Base-by-base conservation (phyloP, 2,888 invertebrate genomes). In the Xylocampa areola region DNA sequence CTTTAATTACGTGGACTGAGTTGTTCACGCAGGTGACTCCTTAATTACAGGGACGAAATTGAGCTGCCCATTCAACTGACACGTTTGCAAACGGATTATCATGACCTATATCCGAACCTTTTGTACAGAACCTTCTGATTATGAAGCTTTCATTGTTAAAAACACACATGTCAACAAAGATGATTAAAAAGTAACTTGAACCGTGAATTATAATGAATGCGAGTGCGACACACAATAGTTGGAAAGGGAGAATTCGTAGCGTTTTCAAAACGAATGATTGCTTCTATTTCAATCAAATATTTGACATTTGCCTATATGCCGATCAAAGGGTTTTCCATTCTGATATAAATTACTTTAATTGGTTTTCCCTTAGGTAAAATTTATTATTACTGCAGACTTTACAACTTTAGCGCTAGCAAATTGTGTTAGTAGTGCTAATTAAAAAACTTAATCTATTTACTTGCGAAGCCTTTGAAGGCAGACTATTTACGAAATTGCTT, bases 21-120 rank as follows among this genome's bases (percentile, higher is more conserved):
- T 87, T 90, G 92, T 92, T 90, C 91, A 90, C 90, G 89, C 93
- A 93, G 93, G 92, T 93, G 92, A 90, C 92, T 92, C 91, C 90
- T 92, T 92, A 91, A 93, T 93, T 91, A 92, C 86, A 84, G 86
- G 85, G 85, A 84, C 84, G 86, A 85, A 89, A 92, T 90, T 89
- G 91, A 92, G 88, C 92, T 89, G 89, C 89, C 92, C 90, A 89
- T 90, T 91, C 87, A 84, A 82, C 87, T 91, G 91, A 89, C 90
- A 88, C 87, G 86, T 90, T 89, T 87, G 84, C 87, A 84, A 90
- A 90, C 86, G 87, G 87, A 91, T 90, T 91, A 91, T 87, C 87
- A 84, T 87, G 88, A 86, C 83, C 84, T 84, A 82, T 80, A 82
- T 83, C 74, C 68, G 68, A 76, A 81, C 77, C 75, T 73, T 73